Conservation (phyloP, 2,888 invertebrate genomes). For the Parnassius apollo region DNA sequence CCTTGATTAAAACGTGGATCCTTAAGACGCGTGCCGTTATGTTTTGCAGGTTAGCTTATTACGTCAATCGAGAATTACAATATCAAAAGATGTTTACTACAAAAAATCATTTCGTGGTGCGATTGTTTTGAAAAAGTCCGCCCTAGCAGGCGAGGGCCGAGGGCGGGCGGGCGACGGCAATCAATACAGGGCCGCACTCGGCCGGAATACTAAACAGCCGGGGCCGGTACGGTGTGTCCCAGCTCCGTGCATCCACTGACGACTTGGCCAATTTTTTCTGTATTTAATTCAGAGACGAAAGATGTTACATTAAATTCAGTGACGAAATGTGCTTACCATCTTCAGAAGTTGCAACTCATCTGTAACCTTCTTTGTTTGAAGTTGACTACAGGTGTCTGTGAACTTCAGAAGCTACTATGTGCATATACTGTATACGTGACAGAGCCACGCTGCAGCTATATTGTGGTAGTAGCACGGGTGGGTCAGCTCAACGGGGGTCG, state of each 20-base stretch:
- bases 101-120: slow-evolving; percentile 62
- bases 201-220: slow-evolving; percentile 81
- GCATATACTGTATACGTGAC: too few relatives aligned
- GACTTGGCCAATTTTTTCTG: slow-evolving; percentile 10
- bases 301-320: not conserved
- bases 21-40: not conserved
- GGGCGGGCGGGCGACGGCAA: slow-evolving; percentile 68
- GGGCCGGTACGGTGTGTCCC: slow-evolving; percentile 48
- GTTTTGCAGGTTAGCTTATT: not conserved
- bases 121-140: slow-evolving; percentile 77
- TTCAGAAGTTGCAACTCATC: too few relatives aligned
- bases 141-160: slow-evolving; percentile 45
- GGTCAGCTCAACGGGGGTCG: too few relatives aligned
- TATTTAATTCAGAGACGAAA: slow-evolving; percentile 2
- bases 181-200: slow-evolving; percentile 84
- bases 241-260: slow-evolving; percentile 23
- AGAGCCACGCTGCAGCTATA: too few relatives aligned
- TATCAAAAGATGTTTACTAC: slow-evolving; percentile 31
- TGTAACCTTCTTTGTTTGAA: too few relatives aligned
- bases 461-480: too few relatives aligned
- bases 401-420: too few relatives aligned
- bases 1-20: not conserved
- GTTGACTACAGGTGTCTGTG: too few relatives aligned
- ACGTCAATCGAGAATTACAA: slow-evolving; percentile 2
- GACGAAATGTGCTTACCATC: too few relatives aligned